A percentile compares a stretch with the other conserved stretches of the same genome.
phyloP scores from a whole-genome alignment of 2,797 vertebrate genomes.

The Scomberomorus guttatus region DNA sequence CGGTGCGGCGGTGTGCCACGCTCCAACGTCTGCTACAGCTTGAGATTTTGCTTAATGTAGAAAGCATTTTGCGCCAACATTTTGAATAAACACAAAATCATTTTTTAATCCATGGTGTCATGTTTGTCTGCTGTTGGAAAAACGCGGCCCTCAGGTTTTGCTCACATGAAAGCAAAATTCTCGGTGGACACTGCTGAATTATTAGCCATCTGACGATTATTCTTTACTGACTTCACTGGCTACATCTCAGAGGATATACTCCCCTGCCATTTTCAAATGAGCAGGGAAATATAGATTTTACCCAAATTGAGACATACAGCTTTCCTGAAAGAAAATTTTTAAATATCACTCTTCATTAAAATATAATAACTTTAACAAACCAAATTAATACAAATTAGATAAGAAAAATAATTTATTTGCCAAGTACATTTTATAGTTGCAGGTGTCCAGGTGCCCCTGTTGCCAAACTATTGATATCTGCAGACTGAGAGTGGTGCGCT shows the following conservation, averaged over 20 bases:
- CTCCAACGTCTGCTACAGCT: constrained; percentile 49
- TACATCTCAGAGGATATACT: constrained; percentile 16
- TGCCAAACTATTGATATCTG: background rate
- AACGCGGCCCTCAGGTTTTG: constrained; percentile 5
- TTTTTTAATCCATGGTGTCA: constrained; percentile 33
- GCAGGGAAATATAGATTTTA: background rate
- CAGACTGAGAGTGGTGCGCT: constrained; percentile 4
- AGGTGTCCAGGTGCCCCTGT: background rate
- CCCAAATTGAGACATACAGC: background rate
- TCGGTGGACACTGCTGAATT: background rate
- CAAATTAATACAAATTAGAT: background rate
- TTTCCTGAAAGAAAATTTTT: background rate
- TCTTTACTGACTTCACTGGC: constrained; percentile 12
- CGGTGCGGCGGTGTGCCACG: constrained; percentile 53
- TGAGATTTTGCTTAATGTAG: constrained; percentile 43
- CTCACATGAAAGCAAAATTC: constrained; percentile 11
- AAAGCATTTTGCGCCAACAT: constrained; percentile 34
- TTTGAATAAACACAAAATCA: constrained; percentile 31
- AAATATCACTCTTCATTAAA: background rate
- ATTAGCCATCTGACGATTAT: constrained; percentile 28
- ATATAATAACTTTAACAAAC: background rate
- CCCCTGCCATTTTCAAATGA: constrained; percentile 13
- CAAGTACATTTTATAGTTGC: no score
- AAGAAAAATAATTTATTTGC: background rate
- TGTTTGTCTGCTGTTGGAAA: background rate